Conservation (phyloP, 2,797 vertebrate species). For the Knipowitschia caucasica region DNA sequence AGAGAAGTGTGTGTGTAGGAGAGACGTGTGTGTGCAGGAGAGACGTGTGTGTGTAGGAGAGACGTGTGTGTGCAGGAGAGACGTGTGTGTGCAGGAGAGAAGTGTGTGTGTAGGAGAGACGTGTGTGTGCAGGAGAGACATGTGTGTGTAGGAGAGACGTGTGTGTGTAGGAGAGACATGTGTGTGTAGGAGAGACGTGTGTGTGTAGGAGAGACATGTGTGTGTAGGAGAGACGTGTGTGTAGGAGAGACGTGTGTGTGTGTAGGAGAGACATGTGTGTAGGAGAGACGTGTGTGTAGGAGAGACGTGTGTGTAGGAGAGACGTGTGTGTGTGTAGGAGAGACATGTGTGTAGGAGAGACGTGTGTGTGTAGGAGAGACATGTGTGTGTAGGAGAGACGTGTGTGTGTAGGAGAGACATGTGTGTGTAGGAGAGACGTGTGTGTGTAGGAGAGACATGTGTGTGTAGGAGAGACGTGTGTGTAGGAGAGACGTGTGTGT, state of each 20-base stretch:
- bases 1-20: slow-evolving; percentile 12
- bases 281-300: slow-evolving; percentile 7
- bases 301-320: neutral
- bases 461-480: neutral
- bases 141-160: neutral
- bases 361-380: neutral
- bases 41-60: slow-evolving; percentile 28
- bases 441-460: slow-evolving; percentile 23
- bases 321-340: slow-evolving; percentile 27
- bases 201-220: neutral
- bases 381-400: slow-evolving; percentile 23
- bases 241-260: too few relatives aligned
- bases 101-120: slow-evolving; percentile 22
- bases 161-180: slow-evolving; percentile 23
- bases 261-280: neutral
- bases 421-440: neutral
- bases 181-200: neutral
- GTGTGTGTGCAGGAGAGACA: neutral
- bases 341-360: neutral
- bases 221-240: slow-evolving; percentile 25
- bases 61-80: too few relatives aligned
- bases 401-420: too few relatives aligned
- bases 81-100: neutral
- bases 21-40: neutral
- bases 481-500: slow-evolving; percentile 6